Conservation (phyloP, 2,888 invertebrate genomes). For the Zaprionus obscuricornis region DNA sequence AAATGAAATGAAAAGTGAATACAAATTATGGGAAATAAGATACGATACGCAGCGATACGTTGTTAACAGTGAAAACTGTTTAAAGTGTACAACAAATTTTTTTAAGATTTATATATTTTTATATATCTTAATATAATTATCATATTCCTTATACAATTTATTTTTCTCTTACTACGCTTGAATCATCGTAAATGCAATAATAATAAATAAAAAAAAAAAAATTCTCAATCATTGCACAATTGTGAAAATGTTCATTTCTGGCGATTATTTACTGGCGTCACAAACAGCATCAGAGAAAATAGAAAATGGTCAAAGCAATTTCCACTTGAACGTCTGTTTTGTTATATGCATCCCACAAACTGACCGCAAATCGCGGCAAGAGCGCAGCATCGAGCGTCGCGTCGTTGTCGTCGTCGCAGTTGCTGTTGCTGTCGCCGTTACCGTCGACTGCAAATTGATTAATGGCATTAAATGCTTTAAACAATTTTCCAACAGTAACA, state of each 20-base stretch:
- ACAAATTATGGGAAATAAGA: conserved; percentile 40
- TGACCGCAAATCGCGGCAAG: conserved; percentile 38
- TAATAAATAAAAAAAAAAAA: no score
- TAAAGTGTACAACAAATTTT: no score
- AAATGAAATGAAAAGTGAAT: conserved; percentile 13
- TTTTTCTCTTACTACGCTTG: no score
- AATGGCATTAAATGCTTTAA: conserved; percentile 73
- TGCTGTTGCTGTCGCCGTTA: no score
- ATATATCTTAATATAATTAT: no score
- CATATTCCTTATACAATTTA: no score
- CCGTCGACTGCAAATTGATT: conserved; percentile 65
- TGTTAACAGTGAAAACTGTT: conserved; percentile 15
- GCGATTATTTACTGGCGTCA: background rate
- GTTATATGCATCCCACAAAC: conserved; percentile 46
- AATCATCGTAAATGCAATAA: no score
- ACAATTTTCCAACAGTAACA: conserved; percentile 58
- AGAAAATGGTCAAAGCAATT: conserved; percentile 24
- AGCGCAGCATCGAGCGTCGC: conserved; percentile 36
- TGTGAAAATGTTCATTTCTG: no score
- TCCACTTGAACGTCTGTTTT: conserved; percentile 21
- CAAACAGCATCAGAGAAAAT: no score
- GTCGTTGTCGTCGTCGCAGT: conserved; percentile 25
- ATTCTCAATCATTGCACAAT: no score
- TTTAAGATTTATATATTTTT: no score
- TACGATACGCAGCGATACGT: conserved; percentile 14